Conservation (phyloP, 1,140 invertebrate species). For the Saccostrea echinata region DNA sequence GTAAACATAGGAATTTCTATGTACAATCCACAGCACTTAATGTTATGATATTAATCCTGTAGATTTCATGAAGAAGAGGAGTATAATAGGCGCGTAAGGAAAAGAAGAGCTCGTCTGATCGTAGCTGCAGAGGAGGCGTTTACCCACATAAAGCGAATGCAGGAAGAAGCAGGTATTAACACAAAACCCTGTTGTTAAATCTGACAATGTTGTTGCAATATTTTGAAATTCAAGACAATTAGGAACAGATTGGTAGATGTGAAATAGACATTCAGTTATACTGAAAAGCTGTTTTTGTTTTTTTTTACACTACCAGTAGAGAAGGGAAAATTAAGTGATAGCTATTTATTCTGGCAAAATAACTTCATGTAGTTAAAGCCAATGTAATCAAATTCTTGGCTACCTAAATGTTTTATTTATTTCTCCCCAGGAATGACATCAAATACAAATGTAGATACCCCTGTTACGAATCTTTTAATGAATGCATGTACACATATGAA, state of each 20-base stretch:
- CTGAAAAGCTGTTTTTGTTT: neutral
- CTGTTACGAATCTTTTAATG: too few relatives aligned
- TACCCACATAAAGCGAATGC: conserved; percentile 90
- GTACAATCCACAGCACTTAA: neutral
- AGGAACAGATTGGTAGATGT: neutral
- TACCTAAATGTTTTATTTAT: too few relatives aligned
- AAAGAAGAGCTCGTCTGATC: conserved; percentile 92
- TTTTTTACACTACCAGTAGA: neutral
- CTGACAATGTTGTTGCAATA: neutral
- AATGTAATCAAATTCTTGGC: neutral
- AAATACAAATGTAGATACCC: too few relatives aligned
- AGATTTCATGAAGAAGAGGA: conserved; percentile 97
- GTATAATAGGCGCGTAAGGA: conserved; percentile 94
- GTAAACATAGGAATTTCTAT: neutral
- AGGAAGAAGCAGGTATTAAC: conserved; percentile 80
- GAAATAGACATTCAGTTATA: neutral
- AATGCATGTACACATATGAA: too few relatives aligned
- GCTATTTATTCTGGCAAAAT: neutral
- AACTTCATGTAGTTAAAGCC: neutral
- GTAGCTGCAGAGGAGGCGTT: conserved; percentile 98
- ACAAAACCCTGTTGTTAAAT: neutral
- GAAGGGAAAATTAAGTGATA: neutral
- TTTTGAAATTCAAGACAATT: conserved; percentile 1
- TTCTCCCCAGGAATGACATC: too few relatives aligned
- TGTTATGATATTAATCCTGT: neutral